Conservation (phyloP, 2,113 vertebrate species). For the Vanacampus margaritifer region DNA sequence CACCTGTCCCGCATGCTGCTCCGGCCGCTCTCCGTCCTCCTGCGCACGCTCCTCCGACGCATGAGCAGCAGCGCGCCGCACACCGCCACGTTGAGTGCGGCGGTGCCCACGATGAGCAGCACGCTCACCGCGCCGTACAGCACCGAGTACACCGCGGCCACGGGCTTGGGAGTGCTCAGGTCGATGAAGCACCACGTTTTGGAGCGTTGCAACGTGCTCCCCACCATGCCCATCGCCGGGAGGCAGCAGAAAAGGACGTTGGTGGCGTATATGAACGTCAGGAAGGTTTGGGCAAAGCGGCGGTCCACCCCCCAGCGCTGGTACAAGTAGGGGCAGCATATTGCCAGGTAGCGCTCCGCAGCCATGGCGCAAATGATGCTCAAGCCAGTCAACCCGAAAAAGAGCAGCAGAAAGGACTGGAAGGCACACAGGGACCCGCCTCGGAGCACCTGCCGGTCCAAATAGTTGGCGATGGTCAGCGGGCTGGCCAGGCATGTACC, state of each 20-base stretch:
- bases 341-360: slow-evolving; percentile 91
- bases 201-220: slow-evolving; percentile 77
- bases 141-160: slow-evolving; percentile 77
- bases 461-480: slow-evolving; percentile 88
- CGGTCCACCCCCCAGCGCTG: slow-evolving; percentile 79
- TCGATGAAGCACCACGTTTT: slow-evolving; percentile 94
- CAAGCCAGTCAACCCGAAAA: slow-evolving; percentile 89
- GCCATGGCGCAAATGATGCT: slow-evolving; percentile 98
- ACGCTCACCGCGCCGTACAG: slow-evolving; percentile 90
- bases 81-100: slow-evolving; percentile 88
- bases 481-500: slow-evolving; percentile 94
- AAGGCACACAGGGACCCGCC: slow-evolving; percentile 51
- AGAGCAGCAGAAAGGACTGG: slow-evolving; percentile 77
- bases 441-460: slow-evolving; percentile 72
- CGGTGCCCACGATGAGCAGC: slow-evolving; percentile 86
- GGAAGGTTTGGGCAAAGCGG: slow-evolving; percentile 81
- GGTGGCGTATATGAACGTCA: slow-evolving; percentile 82
- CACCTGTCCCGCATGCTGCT: slow-evolving; percentile 57
- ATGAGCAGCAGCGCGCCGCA: slow-evolving; percentile 89
- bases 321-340: slow-evolving; percentile 94
- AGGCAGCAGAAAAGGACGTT: slow-evolving; percentile 91
- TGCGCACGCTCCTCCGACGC: slow-evolving; percentile 82
- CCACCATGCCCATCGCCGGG: slow-evolving; percentile 84
- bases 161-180: slow-evolving; percentile 74
- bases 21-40: slow-evolving; percentile 73